Evolutionary conservation across 2,113 vertebrate species (phyloP).

Genomic region (Pseudopipra pipra): DNA sequence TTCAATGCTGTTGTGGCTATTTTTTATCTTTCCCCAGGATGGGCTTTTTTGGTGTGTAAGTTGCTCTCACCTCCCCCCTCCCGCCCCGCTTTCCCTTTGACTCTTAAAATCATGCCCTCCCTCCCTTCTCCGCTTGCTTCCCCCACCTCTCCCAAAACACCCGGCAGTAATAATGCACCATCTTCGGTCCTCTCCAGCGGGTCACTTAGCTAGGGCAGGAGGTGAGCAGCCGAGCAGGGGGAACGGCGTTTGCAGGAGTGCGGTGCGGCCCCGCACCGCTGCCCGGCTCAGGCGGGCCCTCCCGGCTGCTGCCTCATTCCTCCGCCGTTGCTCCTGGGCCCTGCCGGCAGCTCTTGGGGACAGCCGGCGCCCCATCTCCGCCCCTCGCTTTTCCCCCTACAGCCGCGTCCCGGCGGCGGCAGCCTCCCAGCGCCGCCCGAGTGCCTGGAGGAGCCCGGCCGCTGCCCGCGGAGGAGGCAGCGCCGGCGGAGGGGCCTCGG

Average conservation of each 20-base stretch:
- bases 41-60: background rate
- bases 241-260: background rate
- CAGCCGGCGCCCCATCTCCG: background rate
- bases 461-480: background rate
- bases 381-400: background rate
- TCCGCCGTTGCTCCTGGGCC: background rate
- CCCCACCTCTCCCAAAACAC: background rate
- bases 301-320: background rate
- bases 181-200: background rate
- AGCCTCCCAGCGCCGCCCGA: background rate
- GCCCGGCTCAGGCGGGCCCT: background rate
- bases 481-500: background rate
- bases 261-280: background rate
- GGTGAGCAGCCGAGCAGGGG: background rate
- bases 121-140: background rate
- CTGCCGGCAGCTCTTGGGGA: background rate
- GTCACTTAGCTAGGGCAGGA: background rate
- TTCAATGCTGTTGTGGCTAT: background rate
- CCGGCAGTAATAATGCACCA: background rate
- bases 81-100: background rate
- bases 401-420: background rate
- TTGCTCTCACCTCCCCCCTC: accelerated
- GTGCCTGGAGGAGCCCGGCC: background rate
- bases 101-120: background rate
- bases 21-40: background rate